Evolutionary conservation across 2,797 vertebrate genomes (phyloP), one percentile per base, ranked within the genome.

Genomic region (Microctenopoma stevenorrisi): DNA sequence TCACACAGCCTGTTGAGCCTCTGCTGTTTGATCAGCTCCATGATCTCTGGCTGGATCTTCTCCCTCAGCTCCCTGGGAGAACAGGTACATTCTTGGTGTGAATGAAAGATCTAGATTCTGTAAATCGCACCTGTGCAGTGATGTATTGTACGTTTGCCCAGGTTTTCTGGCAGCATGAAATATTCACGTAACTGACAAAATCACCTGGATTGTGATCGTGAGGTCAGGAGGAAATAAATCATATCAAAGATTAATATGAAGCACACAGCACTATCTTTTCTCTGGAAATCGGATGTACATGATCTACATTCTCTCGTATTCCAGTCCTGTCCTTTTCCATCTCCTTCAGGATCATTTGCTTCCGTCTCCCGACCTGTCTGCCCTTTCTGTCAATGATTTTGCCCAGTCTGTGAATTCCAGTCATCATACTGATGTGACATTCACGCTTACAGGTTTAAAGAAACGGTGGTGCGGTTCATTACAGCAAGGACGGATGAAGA

Each of bases 11-110:
- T 95, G 92, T 99, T 99, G 80, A 99, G 96, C 78, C 98, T 94
- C 85, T 99, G 98, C 83, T 99, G 97, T 88, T 99, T 99, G 91
- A 99, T 98, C 88, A 99, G 90, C 94, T 99, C 97, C 93, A 99
- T 94, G 92, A 99, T 99, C 94, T 99, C 98, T 0, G 98, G 98
- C 89, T 99, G 98, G 89, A 99, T 99, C 94, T 99, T 99, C 94
- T 99, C 98, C 87, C 97, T 96, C 76, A 99, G 95, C 92, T 99
- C 98, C 93, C 98, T 99, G 87, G 22, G 77, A 40, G 62, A 54
- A 22, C 22, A 43, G 57, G 75, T 47, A 9, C 3, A 37, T 9
- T 5, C 38, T 14, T 44, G 7, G 16, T 61, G 64, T 14, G n/a
- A 6, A n/a, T 68, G 26, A 49, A 55, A 18, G 13, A 51, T 42